phyloP scores from a whole-genome alignment of 37 sponge, comb jelly and placozoan species.

The Mnemiopsis leidyi region DNA sequence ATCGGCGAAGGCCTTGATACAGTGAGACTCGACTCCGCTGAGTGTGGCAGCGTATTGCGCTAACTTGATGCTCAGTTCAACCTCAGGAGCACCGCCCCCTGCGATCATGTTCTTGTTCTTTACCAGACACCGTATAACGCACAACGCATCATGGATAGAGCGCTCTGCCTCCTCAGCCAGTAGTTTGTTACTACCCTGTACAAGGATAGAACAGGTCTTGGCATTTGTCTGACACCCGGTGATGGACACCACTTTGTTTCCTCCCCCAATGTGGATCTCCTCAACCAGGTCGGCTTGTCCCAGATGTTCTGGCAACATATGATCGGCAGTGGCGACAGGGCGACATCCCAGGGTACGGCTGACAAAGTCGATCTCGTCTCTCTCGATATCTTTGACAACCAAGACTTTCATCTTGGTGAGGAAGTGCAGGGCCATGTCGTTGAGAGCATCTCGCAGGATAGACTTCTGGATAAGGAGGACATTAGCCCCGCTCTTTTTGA shows the following conservation, averaged over 20 bases:
- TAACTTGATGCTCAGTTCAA: slow-evolving; percentile 83
- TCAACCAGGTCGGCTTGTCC: slow-evolving; percentile 91
- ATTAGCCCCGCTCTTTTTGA: slow-evolving; percentile 98
- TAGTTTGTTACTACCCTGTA: slow-evolving; percentile 95
- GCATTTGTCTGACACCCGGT: slow-evolving; percentile 73
- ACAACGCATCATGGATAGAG: slow-evolving; percentile 98
- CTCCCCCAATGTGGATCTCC: slow-evolving; percentile 80
- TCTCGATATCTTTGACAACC: slow-evolving; percentile 91
- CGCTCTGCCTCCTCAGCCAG: slow-evolving; percentile 97
- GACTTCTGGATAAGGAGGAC: slow-evolving; percentile 99
- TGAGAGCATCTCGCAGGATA: slow-evolving; percentile 95
- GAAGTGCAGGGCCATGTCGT: slow-evolving; percentile 95
- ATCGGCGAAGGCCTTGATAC: slow-evolving; percentile 91
- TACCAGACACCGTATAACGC: slow-evolving; percentile 95
- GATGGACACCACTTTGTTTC: slow-evolving; percentile 79
- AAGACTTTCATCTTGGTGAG: slow-evolving; percentile 96
- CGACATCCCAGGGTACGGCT: slow-evolving; percentile 88
- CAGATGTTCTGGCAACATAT: slow-evolving; percentile 92
- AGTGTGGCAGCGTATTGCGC: slow-evolving; percentile 86
- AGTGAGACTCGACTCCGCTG: slow-evolving; percentile 94
- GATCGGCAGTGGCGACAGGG: slow-evolving; percentile 95
- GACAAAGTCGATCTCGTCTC: slow-evolving; percentile 97
- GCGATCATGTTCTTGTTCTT: slow-evolving; percentile 94
- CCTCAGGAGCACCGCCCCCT: slow-evolving; percentile 98
- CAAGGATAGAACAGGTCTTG: slow-evolving; percentile 82